Evolutionary conservation across 2,797 vertebrate species (phyloP).

Genomic region (Anguilla pacifica): DNA sequence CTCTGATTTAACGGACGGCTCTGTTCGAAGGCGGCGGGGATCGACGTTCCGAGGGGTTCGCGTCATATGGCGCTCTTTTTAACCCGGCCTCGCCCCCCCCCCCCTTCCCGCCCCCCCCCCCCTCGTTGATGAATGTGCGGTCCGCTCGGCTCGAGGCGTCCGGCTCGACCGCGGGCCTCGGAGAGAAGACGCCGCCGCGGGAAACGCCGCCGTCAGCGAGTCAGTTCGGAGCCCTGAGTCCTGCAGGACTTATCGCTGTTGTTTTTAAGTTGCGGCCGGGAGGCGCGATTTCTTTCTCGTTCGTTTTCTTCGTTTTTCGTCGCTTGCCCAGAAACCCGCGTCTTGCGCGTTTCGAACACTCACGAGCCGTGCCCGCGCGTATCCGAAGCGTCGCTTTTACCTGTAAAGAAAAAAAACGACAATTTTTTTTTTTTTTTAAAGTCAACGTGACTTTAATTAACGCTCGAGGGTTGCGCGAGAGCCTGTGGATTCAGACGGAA

Average conservation of each 20-base stretch:
- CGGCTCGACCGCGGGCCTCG: conserved; percentile 32
- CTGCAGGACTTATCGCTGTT: conserved; percentile 19
- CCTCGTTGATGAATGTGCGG: conserved; percentile 63
- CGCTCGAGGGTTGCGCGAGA: conserved; percentile 65
- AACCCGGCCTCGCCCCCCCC: not conserved
- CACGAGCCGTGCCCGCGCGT: conserved; percentile 40
- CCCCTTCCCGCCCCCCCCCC: conserved; percentile 30
- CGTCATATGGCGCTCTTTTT: not conserved
- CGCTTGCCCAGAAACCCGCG: not conserved
- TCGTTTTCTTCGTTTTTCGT: not conserved
- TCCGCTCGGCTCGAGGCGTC: not conserved
- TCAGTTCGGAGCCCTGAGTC: conserved; percentile 64
- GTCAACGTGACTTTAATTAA: conserved; percentile 69
- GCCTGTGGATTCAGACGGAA: conserved; percentile 42
- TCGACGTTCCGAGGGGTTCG: too few species aligned
- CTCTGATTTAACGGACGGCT: not conserved
- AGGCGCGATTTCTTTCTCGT: not conserved
- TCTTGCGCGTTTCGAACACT: conserved; percentile 40
- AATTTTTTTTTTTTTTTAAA: too few species aligned
- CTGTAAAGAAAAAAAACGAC: conserved; percentile 42
- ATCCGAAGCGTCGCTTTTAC: conserved; percentile 53
- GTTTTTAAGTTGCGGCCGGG: not conserved
- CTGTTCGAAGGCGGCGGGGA: too few species aligned
- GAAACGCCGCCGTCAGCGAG: conserved; percentile 57
- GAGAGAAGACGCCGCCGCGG: conserved; percentile 48